These are phyloP conservation scores for Zaprionus kolodkinae DNA, from an alignment of 1,140 invertebrate species.

Conservation along the genomic window DNA sequence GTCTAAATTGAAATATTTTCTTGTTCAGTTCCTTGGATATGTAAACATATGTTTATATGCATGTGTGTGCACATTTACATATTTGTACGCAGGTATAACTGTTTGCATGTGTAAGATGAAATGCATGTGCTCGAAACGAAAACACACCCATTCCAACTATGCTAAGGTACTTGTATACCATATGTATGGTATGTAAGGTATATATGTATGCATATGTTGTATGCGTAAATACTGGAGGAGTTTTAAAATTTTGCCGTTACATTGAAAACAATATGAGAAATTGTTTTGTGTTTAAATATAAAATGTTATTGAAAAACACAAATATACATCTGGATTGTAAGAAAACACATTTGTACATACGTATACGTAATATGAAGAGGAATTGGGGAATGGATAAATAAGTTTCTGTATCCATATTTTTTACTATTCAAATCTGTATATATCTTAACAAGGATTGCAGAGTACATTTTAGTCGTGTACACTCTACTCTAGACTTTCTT, in stretches of 20 bases:
- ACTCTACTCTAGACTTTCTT: background rate
- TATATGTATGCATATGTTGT: background rate
- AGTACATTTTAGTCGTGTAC: background rate
- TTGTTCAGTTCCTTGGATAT: background rate
- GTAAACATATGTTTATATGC: conserved; percentile 5
- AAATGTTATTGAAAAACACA: background rate
- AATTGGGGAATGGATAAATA: too few species aligned
- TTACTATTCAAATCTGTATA: background rate
- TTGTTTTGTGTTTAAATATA: too few species aligned
- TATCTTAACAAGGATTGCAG: background rate
- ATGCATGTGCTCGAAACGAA: background rate
- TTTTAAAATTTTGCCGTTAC: background rate
- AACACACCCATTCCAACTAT: background rate
- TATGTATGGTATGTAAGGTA: background rate
- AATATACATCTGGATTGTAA: background rate
- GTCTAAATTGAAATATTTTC: background rate
- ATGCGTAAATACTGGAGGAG: background rate
- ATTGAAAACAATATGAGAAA: too few species aligned
- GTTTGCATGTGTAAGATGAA: background rate
- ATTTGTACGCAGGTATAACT: conserved; percentile 5
- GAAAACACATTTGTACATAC: background rate
- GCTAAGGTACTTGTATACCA: background rate
- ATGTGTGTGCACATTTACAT: conserved; percentile 2
- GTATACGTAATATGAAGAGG: background rate
- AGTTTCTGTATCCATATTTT: background rate